Conservation (phyloP, 2,113 vertebrate genomes). For the Poecilia latipinna region DNA sequence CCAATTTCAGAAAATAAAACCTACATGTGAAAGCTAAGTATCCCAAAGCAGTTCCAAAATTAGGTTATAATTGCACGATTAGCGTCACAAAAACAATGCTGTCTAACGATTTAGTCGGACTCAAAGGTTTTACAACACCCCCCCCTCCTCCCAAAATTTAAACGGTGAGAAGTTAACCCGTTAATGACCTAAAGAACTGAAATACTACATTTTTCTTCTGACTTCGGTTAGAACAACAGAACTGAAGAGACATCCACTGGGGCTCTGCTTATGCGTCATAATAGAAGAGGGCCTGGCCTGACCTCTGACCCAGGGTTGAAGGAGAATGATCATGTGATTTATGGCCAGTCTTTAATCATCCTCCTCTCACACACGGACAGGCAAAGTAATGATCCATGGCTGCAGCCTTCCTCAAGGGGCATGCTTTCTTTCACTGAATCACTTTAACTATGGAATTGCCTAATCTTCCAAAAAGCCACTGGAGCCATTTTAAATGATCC, state of each 20-base stretch:
- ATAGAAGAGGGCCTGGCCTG: slow-evolving; percentile 8
- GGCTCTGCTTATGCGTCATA: slow-evolving; percentile 2
- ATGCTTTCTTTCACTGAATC: background rate
- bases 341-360: slow-evolving; percentile 34
- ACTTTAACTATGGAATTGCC: slow-evolving; percentile 7
- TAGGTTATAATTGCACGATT: slow-evolving; percentile 42
- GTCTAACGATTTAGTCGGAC: slow-evolving; percentile 17
- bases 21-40: slow-evolving; percentile 45
- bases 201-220: background rate
- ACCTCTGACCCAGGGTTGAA: slow-evolving; percentile 44
- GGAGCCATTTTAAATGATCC: background rate
- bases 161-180: background rate
- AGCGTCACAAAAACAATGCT: slow-evolving; percentile 19
- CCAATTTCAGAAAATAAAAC: slow-evolving; percentile 52
- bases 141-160: background rate
- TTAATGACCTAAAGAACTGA: too few relatives aligned
- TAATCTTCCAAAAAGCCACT: background rate
- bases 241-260: background rate
- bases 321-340: slow-evolving; percentile 42
- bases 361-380: slow-evolving; percentile 7
- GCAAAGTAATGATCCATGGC: slow-evolving; percentile 13
- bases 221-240: background rate
- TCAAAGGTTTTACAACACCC: background rate
- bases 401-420: background rate
- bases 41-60: slow-evolving; percentile 40